A percentile compares a stretch with the other conserved stretches of the same genome.
Conservation (phyloP, 2,888 invertebrate genomes). For the Aleiodes alternator region DNA sequence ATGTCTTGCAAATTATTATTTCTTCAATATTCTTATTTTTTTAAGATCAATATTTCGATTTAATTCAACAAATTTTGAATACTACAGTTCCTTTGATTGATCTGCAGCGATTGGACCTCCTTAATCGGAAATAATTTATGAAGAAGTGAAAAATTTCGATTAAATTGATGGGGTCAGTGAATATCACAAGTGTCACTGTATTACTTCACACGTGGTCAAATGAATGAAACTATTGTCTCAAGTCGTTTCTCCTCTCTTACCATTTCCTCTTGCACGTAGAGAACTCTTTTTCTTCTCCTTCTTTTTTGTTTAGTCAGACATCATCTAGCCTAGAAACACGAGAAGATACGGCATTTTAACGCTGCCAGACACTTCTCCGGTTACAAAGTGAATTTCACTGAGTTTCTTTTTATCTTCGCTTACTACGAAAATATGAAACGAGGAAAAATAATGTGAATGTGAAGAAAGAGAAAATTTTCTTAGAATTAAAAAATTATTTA, state of each 20-base stretch:
- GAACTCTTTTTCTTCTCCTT: neutral
- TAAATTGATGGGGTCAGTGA: neutral
- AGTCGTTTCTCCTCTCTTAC: neutral
- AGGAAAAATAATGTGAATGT: no score
- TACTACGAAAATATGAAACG: neutral
- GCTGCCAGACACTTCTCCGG: slow-evolving; percentile 19
- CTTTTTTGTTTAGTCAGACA: neutral
- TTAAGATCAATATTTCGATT: no score
- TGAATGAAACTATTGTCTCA: slow-evolving; percentile 20
- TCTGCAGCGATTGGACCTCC: no score
- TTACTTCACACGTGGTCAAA: neutral
- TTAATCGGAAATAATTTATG: no score
- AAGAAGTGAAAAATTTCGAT: neutral
- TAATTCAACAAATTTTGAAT: no score
- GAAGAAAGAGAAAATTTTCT: neutral
- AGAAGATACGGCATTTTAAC: slow-evolving; percentile 15
- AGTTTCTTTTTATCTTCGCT: neutral
- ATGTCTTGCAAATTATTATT: no score
- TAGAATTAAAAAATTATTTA: neutral
- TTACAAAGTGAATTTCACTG: slow-evolving; percentile 27
- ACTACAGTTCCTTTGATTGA: no score
- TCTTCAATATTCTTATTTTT: no score
- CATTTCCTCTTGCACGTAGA: neutral
- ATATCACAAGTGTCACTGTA: neutral
- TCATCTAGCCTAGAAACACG: slow-evolving; percentile 31